phyloP scores from a whole-genome alignment of 2,797 vertebrate genomes.

The Argentina silus region DNA sequence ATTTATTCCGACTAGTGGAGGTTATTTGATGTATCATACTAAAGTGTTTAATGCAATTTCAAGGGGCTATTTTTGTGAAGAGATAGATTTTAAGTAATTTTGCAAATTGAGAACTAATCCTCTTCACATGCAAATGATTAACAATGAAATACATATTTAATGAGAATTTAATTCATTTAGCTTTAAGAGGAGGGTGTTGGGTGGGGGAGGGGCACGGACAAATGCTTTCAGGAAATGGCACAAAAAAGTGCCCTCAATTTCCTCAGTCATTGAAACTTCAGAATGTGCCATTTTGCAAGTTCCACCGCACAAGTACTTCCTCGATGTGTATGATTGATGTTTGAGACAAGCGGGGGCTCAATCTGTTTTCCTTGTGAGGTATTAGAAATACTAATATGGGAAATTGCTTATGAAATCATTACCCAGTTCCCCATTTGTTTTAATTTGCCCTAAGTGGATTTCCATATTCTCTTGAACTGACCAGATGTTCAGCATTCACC shows the following conservation, averaged over 20 bases:
- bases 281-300: slow-evolving; percentile 31
- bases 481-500: slow-evolving; percentile 80
- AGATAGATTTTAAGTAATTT: slow-evolving; percentile 76
- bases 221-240: slow-evolving; percentile 59
- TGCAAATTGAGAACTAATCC: slow-evolving; percentile 81
- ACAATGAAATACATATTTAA: slow-evolving; percentile 81
- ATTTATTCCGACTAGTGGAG: slow-evolving; percentile 42
- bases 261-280: slow-evolving; percentile 45
- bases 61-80: slow-evolving; percentile 73
- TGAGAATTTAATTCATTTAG: slow-evolving; percentile 77
- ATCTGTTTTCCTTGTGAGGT: slow-evolving; percentile 71
- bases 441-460: slow-evolving; percentile 82
- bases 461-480: slow-evolving; percentile 75
- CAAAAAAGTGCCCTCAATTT: slow-evolving; percentile 25
- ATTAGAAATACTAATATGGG: slow-evolving; percentile 75
- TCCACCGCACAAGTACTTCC: slow-evolving; percentile 34
- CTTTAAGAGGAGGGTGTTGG: slow-evolving; percentile 64
- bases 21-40: slow-evolving; percentile 57
- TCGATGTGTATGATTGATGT: slow-evolving; percentile 64
- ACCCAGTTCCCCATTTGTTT: slow-evolving; percentile 77
- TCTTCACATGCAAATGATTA: slow-evolving; percentile 78
- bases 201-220: slow-evolving; percentile 40
- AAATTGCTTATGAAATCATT: slow-evolving; percentile 81
- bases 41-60: slow-evolving; percentile 69
- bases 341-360: slow-evolving; percentile 58